Base-by-base conservation (phyloP, 2,888 invertebrate species). In the Dorcus parallelipipedus region DNA sequence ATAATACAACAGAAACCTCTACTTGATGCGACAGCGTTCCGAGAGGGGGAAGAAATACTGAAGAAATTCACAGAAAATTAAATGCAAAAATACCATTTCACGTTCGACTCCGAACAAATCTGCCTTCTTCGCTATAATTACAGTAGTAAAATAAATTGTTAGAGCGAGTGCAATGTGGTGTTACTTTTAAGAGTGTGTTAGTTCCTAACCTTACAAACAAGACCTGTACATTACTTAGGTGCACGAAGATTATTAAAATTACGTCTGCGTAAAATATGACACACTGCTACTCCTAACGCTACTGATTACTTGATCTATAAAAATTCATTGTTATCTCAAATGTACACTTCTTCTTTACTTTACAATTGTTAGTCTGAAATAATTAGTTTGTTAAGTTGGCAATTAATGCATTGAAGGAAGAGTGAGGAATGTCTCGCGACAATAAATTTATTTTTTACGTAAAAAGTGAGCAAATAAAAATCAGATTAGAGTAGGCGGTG, bases 401-500 rank as follows among this genome's bases (percentile, higher is more conserved):
- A 42, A 14, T 33, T 2, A 33, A 6, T 33, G 26, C 26, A 33
- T 33, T 33, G 26, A 5, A n/a, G n/a, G n/a, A n/a, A 33, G 7
- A 6, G 26, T 33, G 26, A 57, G 20, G 49, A 41, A n/a, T 10
- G 55, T 57, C 14, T 14, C 14, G 14, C 14, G 14, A 14, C 14
- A 14, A 14, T 14, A 14, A 14, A 14, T 58, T 64, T 70, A 77
- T 67, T 77, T 77, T 58, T 71, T 73, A 53, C 74, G 71, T 38
- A n/a, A n/a, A n/a, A n/a, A n/a, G n/a, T n/a, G n/a, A n/a, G n/a
- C n/a, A n/a, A n/a, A n/a, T n/a, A n/a, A n/a, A n/a, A n/a, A n/a
- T n/a, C n/a, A n/a, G n/a, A n/a, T n/a, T n/a, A n/a, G n/a, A n/a
- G n/a, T n/a, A n/a, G n/a, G n/a, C n/a, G n/a, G n/a, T n/a, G n/a